phyloP scores from a whole-genome alignment of 1,140 invertebrate genomes.

The Drosophila prosaltans region DNA sequence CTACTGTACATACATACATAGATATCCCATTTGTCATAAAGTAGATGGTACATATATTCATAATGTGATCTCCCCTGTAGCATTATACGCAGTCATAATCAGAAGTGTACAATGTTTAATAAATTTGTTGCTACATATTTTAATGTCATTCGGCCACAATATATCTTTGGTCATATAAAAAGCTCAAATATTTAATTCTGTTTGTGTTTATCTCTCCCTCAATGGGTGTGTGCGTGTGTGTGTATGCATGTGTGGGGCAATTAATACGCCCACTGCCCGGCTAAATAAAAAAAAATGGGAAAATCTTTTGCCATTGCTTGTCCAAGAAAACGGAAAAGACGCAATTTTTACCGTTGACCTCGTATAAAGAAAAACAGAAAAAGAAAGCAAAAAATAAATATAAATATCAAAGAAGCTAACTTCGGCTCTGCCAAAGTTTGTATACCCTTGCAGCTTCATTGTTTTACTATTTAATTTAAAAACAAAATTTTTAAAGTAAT shows the following conservation, averaged over 20 bases:
- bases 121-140: constrained; percentile 59
- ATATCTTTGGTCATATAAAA: constrained; percentile 4
- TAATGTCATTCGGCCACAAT: constrained; percentile 61
- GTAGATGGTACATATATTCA: too few species aligned
- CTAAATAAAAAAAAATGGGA: constrained; percentile 20
- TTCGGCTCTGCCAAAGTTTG: too few species aligned
- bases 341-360: constrained; percentile 72
- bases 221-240: constrained; percentile 13
- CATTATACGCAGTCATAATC: too few species aligned
- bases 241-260: constrained; percentile 49
- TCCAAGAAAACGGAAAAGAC: constrained; percentile 39
- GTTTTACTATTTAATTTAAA: too few species aligned
- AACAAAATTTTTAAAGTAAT: too few species aligned
- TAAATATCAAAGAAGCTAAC: too few species aligned
- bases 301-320: constrained; percentile 22
- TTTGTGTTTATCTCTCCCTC: constrained; percentile 3
- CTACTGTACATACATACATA: too few species aligned
- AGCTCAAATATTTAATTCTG: constrained; percentile 63
- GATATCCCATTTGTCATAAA: too few species aligned
- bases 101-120: constrained; percentile 32
- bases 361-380: constrained; percentile 52
- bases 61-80: too few species aligned
- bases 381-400: background rate
- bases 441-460: too few species aligned
- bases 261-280: constrained; percentile 64